Evolutionary conservation across 2,113 vertebrate species (phyloP), one percentile per base, ranked within the genome.

Genomic region (Trinectes maculatus): DNA sequence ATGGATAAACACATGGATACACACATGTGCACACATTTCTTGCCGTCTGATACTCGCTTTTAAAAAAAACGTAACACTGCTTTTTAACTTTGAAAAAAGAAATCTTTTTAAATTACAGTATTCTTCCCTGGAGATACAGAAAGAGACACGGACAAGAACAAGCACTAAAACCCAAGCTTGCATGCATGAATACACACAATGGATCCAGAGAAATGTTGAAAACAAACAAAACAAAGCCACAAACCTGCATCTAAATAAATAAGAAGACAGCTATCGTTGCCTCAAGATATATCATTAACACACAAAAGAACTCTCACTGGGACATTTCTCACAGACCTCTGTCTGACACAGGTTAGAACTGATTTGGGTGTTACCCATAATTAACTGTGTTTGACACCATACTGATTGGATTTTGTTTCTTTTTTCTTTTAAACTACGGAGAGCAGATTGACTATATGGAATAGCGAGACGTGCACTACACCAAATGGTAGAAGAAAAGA

Each of bases 171-270:
- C 61, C 59, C 36, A 44, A 85, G 77, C 88, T 89, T 91, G 90
- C 90, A 88, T 92, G 92, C 87, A 81, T 81, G 73, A 62, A 60
- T 69, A 63, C 71, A 74, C 71, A 82, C 77, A 85, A 61, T 60
- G 31, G 55, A 81, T 73, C 57, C 74, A 62, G 61, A 74, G 74
- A 74, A 78, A 60, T 49, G 78, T 15, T 34, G 60, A 74, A 68
- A 85, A 85, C 40, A 52, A n/a, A 80, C 43, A 83, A 40, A 74
- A 60, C 74, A 56, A 67, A 74, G 51, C 79, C 82, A 82, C 77
- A 85, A 77, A 73, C 64, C 54, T 82, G 82, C 83, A 82, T 73
- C 53, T 31, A 77, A 70, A 84, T 69, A 69, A 74, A 82, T 64
- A 73, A 76, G 56, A 66, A 57, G 72, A 78, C 63, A 69, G 79